Evolutionary conservation across 2,888 invertebrate genomes (phyloP).

Genomic region (Drosophila rellima): DNA sequence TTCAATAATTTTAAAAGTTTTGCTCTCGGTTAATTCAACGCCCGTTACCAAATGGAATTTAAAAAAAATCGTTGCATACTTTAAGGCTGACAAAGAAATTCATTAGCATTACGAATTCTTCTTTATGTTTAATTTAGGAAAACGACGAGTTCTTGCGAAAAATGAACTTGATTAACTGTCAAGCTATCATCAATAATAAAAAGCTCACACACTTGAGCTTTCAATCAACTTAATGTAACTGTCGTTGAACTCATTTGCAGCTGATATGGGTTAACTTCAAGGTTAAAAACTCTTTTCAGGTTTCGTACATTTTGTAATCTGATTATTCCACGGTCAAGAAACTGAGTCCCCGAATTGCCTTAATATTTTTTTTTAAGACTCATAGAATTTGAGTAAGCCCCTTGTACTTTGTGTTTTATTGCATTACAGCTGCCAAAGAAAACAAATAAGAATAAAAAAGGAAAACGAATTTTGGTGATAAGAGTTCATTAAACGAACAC

Average conservation of each 20-base stretch:
- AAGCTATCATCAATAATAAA: not conserved
- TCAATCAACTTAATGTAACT: not conserved
- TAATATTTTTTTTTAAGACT: slow-evolving; percentile 12
- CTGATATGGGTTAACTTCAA: slow-evolving; percentile 52
- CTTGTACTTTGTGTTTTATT: slow-evolving; percentile 42
- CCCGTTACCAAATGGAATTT: no score
- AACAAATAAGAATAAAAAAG: slow-evolving; percentile 24
- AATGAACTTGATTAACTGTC: not conserved
- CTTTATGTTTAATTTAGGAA: not conserved
- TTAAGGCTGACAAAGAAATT: slow-evolving; percentile 10
- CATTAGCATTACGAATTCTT: not conserved
- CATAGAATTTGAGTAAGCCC: slow-evolving; percentile 52
- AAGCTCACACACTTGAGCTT: not conserved
- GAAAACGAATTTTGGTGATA: slow-evolving; percentile 48
- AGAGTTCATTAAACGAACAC: slow-evolving; percentile 70
- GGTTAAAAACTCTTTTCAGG: slow-evolving; percentile 31
- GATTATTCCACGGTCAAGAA: slow-evolving; percentile 28
- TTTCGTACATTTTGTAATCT: slow-evolving; percentile 25
- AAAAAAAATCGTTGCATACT: slow-evolving; percentile 31
- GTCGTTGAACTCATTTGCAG: slow-evolving; percentile 5
- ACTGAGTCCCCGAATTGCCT: slow-evolving; percentile 4
- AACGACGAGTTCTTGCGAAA: not conserved
- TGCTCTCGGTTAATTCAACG: no score
- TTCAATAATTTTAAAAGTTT: no score
- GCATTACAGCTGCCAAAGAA: slow-evolving; percentile 60